A percentile compares a stretch with the other conserved stretches of the same genome.
These are phyloP conservation scores for Glyptemys insculpta DNA, from an alignment of 2,797 vertebrate genomes.

Conservation along the genomic window DNA sequence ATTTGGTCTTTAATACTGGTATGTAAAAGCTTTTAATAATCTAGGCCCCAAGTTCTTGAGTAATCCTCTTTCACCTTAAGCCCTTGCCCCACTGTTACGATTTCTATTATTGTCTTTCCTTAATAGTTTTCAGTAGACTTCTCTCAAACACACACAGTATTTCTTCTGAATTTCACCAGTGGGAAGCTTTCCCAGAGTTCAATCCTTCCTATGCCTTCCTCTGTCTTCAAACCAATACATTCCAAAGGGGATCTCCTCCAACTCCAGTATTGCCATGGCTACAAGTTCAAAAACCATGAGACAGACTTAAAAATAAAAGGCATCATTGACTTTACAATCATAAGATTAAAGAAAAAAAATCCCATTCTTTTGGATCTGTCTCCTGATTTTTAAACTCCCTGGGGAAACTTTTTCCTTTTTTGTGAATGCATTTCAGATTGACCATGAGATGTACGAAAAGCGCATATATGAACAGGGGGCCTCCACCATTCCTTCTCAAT, in stretches of 20 bases:
- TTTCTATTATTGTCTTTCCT: background rate
- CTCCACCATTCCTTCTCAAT: constrained; percentile 8
- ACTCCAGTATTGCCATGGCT: background rate
- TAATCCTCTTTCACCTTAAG: background rate
- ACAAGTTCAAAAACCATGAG: background rate
- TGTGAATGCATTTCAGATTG: constrained; percentile 1
- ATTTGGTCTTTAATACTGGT: background rate
- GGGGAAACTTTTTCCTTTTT: background rate
- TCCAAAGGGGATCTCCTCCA: background rate
- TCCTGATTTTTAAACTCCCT: background rate
- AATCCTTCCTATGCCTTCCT: background rate
- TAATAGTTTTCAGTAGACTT: background rate
- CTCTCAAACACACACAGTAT: background rate
- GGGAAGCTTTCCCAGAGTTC: background rate
- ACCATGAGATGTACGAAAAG: background rate
- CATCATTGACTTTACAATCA: background rate
- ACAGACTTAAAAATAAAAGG: background rate
- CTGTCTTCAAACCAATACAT: background rate
- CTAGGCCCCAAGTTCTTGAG: background rate
- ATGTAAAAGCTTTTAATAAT: background rate
- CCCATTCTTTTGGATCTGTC: background rate
- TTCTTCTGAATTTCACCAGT: background rate
- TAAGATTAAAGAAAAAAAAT: background rate
- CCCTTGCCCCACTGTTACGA: background rate
- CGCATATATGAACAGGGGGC: background rate